phyloP scores from a whole-genome alignment of 2,888 invertebrate species.

The Leptopilina syphax region DNA sequence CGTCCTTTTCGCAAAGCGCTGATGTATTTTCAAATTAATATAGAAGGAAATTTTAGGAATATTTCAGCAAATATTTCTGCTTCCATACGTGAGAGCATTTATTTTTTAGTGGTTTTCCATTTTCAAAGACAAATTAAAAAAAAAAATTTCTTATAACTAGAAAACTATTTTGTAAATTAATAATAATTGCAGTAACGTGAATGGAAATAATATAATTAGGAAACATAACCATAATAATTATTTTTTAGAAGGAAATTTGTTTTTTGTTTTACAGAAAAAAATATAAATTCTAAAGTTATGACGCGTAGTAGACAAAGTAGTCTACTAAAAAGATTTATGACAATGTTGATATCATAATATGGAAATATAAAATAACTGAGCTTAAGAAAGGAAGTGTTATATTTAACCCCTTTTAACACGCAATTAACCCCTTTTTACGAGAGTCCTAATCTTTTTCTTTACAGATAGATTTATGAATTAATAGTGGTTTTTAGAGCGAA shows the following conservation, averaged over 20 bases:
- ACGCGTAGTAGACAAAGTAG: too few relatives aligned
- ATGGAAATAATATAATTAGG: too few relatives aligned
- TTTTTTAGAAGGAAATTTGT: not conserved
- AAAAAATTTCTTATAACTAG: not conserved
- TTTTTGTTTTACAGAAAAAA: too few relatives aligned
- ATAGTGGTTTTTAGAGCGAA: not conserved
- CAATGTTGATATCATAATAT: not conserved
- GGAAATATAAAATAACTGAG: not conserved
- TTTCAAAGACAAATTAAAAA: not conserved
- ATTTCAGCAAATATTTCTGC: not conserved
- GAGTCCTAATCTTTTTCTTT: not conserved
- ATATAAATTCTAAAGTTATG: too few relatives aligned
- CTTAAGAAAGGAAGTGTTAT: not conserved
- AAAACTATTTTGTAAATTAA: not conserved
- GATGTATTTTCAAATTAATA: conserved; percentile 17
- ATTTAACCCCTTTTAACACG: conserved; percentile 1
- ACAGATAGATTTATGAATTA: conserved; percentile 12
- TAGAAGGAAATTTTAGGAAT: conserved; percentile 15
- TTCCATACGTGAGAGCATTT: not conserved
- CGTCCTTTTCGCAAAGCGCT: not conserved
- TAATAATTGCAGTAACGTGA: not conserved
- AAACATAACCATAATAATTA: too few relatives aligned
- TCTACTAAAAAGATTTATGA: not conserved
- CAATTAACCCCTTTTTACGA: conserved; percentile 7
- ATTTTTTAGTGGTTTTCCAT: not conserved